Conservation (phyloP, 2,113 vertebrate genomes). For the Delphinapterus leucas region DNA sequence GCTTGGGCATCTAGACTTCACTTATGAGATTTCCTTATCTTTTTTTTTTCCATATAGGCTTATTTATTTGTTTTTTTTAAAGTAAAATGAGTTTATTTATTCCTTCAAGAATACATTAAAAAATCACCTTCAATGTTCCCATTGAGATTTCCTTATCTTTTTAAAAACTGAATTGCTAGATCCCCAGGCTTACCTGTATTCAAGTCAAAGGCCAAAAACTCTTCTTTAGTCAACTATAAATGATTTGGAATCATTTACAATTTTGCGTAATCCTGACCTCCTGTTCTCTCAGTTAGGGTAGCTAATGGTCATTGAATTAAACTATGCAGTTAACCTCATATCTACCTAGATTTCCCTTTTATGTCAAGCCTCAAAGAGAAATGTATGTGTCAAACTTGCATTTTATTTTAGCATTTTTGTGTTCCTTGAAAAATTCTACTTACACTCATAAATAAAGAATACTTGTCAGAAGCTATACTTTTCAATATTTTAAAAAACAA, state of each 20-base stretch:
- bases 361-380: slow-evolving; percentile 41
- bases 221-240: background rate
- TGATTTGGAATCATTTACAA: background rate
- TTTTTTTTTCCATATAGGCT: no score
- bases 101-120: background rate
- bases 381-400: slow-evolving; percentile 11
- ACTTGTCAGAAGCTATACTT: slow-evolving; percentile 80
- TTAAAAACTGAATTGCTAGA: background rate
- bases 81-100: background rate
- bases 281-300: slow-evolving; percentile 38
- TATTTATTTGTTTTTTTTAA: background rate
- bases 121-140: background rate
- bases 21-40: background rate
- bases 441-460: slow-evolving; percentile 83
- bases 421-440: slow-evolving; percentile 71
- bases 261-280: background rate
- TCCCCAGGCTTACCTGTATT: background rate
- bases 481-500: slow-evolving; percentile 78
- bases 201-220: background rate
- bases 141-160: background rate
- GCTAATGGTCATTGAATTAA: slow-evolving; percentile 46
- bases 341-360: background rate
- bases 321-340: slow-evolving; percentile 35
- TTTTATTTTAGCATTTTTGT: slow-evolving; percentile 65
- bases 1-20: background rate